Conservation (phyloP, 2,797 vertebrate genomes). For the Uromys caudimaculatus region DNA sequence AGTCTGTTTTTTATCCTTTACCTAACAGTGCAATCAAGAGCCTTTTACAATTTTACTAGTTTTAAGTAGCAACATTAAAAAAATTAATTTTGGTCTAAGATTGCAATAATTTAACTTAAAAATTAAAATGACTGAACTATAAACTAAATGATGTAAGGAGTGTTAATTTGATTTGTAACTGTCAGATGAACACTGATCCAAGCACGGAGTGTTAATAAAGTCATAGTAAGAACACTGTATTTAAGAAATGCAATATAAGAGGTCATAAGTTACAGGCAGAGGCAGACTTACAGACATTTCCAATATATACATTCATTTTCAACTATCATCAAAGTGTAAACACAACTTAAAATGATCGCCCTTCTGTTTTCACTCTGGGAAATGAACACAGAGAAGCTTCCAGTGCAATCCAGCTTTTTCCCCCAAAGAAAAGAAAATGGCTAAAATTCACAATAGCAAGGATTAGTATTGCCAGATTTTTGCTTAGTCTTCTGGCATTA, state of each 20-base stretch:
- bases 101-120: conserved; percentile 68
- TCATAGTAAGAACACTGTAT: conserved; percentile 75
- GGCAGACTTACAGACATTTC: conserved; percentile 68
- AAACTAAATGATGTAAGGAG: conserved; percentile 45
- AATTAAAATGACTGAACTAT: conserved; percentile 47
- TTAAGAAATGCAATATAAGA: conserved; percentile 76
- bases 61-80: conserved; percentile 62
- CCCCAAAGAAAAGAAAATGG: conserved; percentile 49
- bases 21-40: conserved; percentile 18
- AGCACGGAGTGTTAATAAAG: conserved; percentile 75
- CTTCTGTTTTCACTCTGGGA: conserved; percentile 71
- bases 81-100: conserved; percentile 58
- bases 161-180: conserved; percentile 66
- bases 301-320: conserved; percentile 83
- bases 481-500: conserved; percentile 57
- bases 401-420: conserved; percentile 82
- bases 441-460: conserved; percentile 58
- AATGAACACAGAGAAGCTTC: conserved; percentile 76
- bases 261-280: conserved; percentile 77
- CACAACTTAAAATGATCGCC: conserved; percentile 78
- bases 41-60: conserved; percentile 44
- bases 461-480: conserved; percentile 41
- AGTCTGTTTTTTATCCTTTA: background rate
- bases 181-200: conserved; percentile 72
- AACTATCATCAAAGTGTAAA: conserved; percentile 83